These are phyloP conservation scores for Psammodynastes pulverulentus DNA, from an alignment of 2,113 vertebrate genomes.

Conservation along the genomic window DNA sequence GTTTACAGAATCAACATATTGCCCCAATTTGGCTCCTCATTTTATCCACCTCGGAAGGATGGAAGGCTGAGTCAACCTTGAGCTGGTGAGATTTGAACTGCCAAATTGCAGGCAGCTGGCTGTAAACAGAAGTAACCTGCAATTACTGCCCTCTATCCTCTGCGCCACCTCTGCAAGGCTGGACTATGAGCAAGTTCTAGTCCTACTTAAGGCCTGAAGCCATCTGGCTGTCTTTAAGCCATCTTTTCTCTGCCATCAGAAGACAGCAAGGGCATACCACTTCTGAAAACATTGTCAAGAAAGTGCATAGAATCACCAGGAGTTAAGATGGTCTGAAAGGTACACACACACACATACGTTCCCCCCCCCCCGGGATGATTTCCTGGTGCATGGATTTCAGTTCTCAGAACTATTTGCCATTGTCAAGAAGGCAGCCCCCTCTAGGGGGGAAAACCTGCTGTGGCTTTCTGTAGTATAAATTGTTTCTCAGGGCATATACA, in stretches of 20 bases:
- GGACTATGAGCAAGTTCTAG: background rate
- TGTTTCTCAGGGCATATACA: background rate
- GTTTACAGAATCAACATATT: no score
- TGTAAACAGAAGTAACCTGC: no score
- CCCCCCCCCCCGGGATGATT: background rate
- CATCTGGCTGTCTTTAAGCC: background rate
- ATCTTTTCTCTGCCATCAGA: background rate
- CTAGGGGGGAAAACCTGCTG: background rate
- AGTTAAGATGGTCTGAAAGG: background rate
- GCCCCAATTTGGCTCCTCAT: no score
- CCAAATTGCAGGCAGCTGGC: no score
- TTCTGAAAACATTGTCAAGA: background rate
- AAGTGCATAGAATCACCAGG: background rate
- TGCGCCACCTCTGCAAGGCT: no score
- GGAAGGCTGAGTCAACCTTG: no score
- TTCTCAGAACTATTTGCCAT: background rate
- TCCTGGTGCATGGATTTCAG: background rate
- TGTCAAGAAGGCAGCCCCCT: background rate
- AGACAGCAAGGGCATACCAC: background rate
- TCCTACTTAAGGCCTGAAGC: background rate
- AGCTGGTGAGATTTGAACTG: no score
- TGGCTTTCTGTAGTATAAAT: background rate
- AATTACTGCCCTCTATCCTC: no score
- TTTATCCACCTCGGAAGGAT: no score
- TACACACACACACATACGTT: background rate